phyloP scores from a whole-genome alignment of 2,888 invertebrate species.

The Polydesmus complanatus region DNA sequence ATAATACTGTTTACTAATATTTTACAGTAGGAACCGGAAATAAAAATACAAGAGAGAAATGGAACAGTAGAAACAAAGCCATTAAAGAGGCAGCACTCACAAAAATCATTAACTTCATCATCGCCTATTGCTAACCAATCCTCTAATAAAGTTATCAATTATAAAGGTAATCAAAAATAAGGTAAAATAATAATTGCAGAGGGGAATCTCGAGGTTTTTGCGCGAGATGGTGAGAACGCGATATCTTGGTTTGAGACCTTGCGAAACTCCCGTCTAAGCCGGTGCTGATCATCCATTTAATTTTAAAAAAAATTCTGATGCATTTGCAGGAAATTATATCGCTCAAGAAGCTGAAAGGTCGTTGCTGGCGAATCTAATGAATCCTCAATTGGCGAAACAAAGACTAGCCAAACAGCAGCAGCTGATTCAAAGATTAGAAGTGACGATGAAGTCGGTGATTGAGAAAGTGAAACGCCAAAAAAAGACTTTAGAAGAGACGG shows the following conservation, averaged over 20 bases:
- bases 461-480: conserved; percentile 21
- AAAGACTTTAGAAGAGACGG: conserved; percentile 21
- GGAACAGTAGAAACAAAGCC: neutral
- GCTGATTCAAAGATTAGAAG: conserved; percentile 15
- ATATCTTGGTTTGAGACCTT: too few relatives aligned
- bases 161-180: too few relatives aligned
- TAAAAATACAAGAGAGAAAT: neutral
- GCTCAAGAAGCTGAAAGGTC: conserved; percentile 18
- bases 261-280: too few relatives aligned
- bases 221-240: too few relatives aligned
- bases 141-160: too few relatives aligned
- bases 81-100: too few relatives aligned
- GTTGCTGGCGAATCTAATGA: conserved; percentile 12
- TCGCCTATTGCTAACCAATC: too few relatives aligned
- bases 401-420: conserved; percentile 16
- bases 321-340: conserved; percentile 21
- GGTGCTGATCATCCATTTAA: too few relatives aligned
- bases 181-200: too few relatives aligned
- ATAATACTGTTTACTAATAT: neutral
- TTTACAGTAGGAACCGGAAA: neutral
- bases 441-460: conserved; percentile 16
- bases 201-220: too few relatives aligned
- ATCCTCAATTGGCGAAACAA: conserved; percentile 18
- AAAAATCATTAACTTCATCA: too few relatives aligned
- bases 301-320: too few relatives aligned